Base-by-base conservation (phyloP, 2,888 invertebrate species). In the Hyles lineata region DNA sequence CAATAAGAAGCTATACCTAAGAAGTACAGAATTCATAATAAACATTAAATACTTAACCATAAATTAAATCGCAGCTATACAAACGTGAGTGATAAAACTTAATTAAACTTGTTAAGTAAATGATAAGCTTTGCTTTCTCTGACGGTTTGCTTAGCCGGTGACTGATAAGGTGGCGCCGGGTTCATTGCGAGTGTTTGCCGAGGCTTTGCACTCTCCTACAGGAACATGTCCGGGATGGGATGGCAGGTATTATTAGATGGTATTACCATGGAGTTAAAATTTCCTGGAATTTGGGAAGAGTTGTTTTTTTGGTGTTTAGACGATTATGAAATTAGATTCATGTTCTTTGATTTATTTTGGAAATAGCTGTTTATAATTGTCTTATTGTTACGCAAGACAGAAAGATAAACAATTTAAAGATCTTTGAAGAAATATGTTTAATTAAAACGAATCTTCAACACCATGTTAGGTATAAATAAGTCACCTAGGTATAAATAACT, bases 161-260 rank as follows among this genome's bases (percentile, higher is more conserved):
- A 91, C 92, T 89, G 93, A 93, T 93, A 93, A 91, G 72, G 73
- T 75, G 85, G 88, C 87, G 88, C 88, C 88, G 79, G 76, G 76
- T 77, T 77, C 74, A 70, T 55, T 70, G 70, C 58, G 25, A 70
- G 67, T 67, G 67, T 67, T 67, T 67, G 23, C 15, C 15, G 50
- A 23, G 67, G 67, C 43, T 67, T 50, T 67, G 23, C 43, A 23
- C 17, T 67, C 23, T 67, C 50, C 67, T 23, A 5, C 17, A 23
- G 67, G 67, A 23, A 50, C 67, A 67, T 43, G 35, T 63, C 63
- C 50, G 67, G 67, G 63, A 21, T 58, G 58, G 21, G 62, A 17
- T 43, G 62, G n/a, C 43, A 43, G 43, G 35, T 29, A 29, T 29
- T 29, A 29, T 29, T 29, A 29, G 29, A 35, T 8, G 9, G 43